Conservation (phyloP, 2,113 vertebrate species). For the Pluvialis apricaria region DNA sequence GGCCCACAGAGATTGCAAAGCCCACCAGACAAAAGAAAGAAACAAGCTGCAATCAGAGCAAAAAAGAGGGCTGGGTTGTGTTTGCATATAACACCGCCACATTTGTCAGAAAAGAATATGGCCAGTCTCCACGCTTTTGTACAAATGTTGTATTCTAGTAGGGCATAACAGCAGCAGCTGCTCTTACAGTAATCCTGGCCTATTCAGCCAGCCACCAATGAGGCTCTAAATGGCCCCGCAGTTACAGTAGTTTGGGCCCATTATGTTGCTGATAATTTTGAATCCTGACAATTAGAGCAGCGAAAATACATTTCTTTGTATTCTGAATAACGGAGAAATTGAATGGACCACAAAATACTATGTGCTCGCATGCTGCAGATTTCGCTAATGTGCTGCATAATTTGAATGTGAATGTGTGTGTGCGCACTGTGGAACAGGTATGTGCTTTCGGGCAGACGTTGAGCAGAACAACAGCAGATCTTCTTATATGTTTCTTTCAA, state of each 20-base stretch:
- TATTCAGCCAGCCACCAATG: constrained; percentile 51
- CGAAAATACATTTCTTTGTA: constrained; percentile 29
- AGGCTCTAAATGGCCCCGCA: constrained; percentile 35
- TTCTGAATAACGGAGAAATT: constrained; percentile 36
- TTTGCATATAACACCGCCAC: background rate
- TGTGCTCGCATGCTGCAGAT: background rate
- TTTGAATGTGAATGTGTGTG: background rate
- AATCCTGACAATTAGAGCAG: constrained; percentile 50
- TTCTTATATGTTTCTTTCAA: background rate
- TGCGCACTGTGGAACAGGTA: constrained; percentile 28
- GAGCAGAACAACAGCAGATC: background rate
- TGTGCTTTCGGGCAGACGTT: background rate
- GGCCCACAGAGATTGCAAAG: constrained; percentile 24
- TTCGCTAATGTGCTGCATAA: background rate
- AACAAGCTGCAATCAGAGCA: constrained; percentile 57
- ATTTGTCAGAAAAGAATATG: constrained; percentile 34
- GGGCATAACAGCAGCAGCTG: constrained; percentile 50
- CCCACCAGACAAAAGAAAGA: constrained; percentile 46
- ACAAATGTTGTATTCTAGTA: constrained; percentile 20
- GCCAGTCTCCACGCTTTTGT: constrained; percentile 14
- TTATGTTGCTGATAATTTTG: constrained; percentile 58
- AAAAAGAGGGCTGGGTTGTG: background rate
- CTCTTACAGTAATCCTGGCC: constrained; percentile 34
- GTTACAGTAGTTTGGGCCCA: constrained; percentile 60
- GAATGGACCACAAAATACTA: constrained; percentile 9